Percentiles rank a stretch among this genome's conserved stretches.
Evolutionary conservation across 2,888 invertebrate genomes (phyloP).

Genomic region (Dynastes maya): DNA sequence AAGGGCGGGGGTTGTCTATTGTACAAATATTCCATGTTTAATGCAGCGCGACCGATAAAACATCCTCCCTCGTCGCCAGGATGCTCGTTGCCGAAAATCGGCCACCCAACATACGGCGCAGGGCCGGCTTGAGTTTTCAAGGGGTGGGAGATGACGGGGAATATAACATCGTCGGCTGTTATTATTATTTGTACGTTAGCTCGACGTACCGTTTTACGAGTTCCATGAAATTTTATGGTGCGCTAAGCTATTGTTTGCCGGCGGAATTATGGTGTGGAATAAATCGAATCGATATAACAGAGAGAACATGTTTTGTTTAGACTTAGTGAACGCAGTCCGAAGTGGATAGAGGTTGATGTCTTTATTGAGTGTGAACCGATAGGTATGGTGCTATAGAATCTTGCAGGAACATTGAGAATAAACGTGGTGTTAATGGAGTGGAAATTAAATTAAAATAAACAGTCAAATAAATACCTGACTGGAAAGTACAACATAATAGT

Average conservation of each 20-base stretch:
- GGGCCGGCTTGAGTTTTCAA: neutral
- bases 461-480: too few relatives aligned
- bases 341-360: too few relatives aligned
- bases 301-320: constrained; percentile 17
- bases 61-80: constrained; percentile 12
- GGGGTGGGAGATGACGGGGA: neutral
- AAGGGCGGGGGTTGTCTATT: constrained; percentile 57
- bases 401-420: too few relatives aligned
- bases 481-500: too few relatives aligned
- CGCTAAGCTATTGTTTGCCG: constrained; percentile 39
- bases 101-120: neutral
- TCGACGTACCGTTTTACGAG: constrained; percentile 37
- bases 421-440: too few relatives aligned
- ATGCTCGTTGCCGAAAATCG: constrained; percentile 8
- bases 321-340: neutral
- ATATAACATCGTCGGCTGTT: neutral
- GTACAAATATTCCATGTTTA: constrained; percentile 59
- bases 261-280: constrained; percentile 17
- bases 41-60: constrained; percentile 58
- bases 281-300: neutral
- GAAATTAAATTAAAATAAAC: too few relatives aligned
- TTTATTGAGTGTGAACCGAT: too few relatives aligned
- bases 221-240: constrained; percentile 31
- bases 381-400: too few relatives aligned
- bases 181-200: constrained; percentile 26